phyloP scores from a whole-genome alignment of 2,888 invertebrate genomes.

The Zonitis immaculata region DNA sequence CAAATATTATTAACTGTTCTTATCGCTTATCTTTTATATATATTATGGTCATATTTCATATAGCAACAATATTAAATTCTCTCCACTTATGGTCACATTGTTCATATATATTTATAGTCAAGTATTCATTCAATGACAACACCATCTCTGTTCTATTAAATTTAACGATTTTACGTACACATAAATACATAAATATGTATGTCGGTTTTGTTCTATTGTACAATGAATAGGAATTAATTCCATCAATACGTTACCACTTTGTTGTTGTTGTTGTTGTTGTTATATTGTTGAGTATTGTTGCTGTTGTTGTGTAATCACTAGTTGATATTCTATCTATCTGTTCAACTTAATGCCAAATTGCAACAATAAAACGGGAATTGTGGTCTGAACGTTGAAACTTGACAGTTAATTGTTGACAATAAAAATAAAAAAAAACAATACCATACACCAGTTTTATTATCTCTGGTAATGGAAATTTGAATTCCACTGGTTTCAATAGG shows the following conservation, averaged over 20 bases:
- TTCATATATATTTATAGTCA: background rate
- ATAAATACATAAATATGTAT: background rate
- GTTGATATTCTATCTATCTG: conserved; percentile 27
- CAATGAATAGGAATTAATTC: background rate
- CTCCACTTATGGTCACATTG: background rate
- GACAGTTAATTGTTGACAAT: conserved; percentile 25
- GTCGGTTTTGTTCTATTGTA: background rate
- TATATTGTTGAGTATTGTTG: background rate
- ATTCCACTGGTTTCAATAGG: background rate
- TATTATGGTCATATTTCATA: too few relatives aligned
- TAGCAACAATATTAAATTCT: too few relatives aligned
- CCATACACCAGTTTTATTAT: background rate
- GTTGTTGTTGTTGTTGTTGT: background rate
- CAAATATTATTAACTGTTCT: too few relatives aligned
- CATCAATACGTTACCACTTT: background rate
- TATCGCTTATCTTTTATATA: too few relatives aligned
- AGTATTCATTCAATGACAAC: background rate
- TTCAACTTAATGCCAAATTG: conserved; percentile 14
- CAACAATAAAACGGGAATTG: conserved; percentile 20
- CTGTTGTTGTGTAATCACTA: conserved; percentile 13
- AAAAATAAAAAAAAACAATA: conserved; percentile 10
- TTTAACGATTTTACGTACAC: background rate
- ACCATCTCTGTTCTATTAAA: background rate
- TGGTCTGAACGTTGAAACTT: conserved; percentile 24
- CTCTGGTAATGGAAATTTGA: background rate